These are phyloP conservation scores for Arbacia lixula DNA, from an alignment of 53 echinoderm and acorn worm species.

Conservation along the genomic window DNA sequence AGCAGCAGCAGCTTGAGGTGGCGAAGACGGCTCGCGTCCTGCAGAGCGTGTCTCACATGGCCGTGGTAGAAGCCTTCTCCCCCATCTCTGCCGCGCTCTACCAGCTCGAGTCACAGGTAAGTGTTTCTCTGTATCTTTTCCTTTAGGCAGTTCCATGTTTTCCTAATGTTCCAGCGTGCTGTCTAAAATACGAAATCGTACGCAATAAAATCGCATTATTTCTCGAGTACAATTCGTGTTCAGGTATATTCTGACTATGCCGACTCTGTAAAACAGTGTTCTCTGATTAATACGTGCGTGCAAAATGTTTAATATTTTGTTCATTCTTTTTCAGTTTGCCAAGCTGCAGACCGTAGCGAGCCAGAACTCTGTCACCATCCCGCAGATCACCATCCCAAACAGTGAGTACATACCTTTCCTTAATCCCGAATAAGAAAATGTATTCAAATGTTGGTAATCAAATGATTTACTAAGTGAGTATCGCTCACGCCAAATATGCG, in stretches of 20 bases:
- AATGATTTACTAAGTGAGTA: no score
- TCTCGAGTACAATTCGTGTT: no score
- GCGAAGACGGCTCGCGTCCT: neutral
- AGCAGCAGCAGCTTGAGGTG: neutral
- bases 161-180: no score
- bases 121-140: no score
- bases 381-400: neutral
- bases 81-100: neutral
- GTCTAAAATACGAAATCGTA: no score
- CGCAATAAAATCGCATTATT: no score
- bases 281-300: no score
- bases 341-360: neutral
- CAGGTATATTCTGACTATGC: no score
- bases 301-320: neutral
- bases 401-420: neutral
- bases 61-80: neutral
- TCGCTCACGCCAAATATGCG: no score
- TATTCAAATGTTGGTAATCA: no score
- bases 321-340: neutral
- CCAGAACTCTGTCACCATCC: neutral
- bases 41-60: slow-evolving; percentile 13
- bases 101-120: slow-evolving; percentile 13
- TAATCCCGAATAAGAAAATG: neutral
- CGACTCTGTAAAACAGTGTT: no score
- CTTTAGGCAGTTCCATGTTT: no score